Percentiles rank a stretch among this genome's conserved stretches.
phyloP scores from a whole-genome alignment of 1,140 invertebrate species.

The Meloidogyne floridensis region DNA sequence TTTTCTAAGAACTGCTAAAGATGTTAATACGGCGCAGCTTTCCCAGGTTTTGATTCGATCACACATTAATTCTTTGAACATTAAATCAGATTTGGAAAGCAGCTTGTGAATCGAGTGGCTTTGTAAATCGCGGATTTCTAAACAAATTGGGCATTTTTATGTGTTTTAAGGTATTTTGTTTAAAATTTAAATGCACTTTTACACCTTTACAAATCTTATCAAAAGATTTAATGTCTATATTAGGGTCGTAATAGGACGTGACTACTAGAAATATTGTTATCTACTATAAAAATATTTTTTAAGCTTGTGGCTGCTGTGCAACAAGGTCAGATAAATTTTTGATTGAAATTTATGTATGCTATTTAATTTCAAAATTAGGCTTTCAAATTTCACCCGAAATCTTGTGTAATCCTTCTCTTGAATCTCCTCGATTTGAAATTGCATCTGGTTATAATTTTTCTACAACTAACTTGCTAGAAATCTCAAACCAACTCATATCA shows the following conservation, averaged over 20 bases:
- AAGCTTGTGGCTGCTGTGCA: constrained; percentile 24
- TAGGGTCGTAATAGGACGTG: no score
- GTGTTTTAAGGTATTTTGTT: constrained; percentile 14
- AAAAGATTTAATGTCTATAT: no score
- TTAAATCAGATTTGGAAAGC: constrained; percentile 19
- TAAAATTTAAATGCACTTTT: background rate
- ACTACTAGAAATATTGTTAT: no score
- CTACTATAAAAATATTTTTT: background rate
- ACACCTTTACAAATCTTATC: no score
- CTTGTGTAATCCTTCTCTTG: background rate
- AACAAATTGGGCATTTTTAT: constrained; percentile 28
- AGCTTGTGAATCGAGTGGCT: constrained; percentile 13
- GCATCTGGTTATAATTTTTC: no score
- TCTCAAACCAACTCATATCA: no score
- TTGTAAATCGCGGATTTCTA: constrained; percentile 10
- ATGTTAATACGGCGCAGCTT: constrained; percentile 13
- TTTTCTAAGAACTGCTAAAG: constrained; percentile 19
- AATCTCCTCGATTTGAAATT: background rate
- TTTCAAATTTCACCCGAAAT: background rate
- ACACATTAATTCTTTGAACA: background rate
- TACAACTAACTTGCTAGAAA: no score
- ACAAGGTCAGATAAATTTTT: background rate
- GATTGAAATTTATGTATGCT: background rate
- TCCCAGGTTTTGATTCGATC: constrained; percentile 14
- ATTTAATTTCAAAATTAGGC: background rate